Evolutionary conservation across 2,113 vertebrate species (phyloP).

Genomic region (Ibidorhyncha struthersii): DNA sequence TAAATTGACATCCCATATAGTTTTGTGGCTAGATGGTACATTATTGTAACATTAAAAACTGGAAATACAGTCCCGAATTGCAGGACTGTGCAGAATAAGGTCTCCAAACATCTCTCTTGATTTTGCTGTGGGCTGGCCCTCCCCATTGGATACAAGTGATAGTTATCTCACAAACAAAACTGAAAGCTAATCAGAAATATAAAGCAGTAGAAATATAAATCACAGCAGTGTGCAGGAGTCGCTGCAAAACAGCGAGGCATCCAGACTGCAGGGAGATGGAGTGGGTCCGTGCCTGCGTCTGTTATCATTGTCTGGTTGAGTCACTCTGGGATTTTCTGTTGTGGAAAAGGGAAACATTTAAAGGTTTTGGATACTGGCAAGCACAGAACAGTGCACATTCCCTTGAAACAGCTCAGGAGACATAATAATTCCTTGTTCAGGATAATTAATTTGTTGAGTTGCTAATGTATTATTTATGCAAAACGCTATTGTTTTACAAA

Average conservation of each 20-base stretch:
- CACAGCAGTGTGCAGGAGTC: background rate
- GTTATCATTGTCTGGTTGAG: background rate
- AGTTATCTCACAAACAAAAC: background rate
- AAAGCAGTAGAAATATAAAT: background rate
- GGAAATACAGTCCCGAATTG: background rate
- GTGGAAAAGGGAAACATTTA: background rate
- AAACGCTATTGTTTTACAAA: background rate
- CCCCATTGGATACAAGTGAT: background rate
- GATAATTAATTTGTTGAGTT: background rate
- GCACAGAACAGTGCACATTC: background rate
- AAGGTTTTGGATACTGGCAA: background rate
- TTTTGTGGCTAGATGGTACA: background rate
- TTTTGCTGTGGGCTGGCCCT: background rate
- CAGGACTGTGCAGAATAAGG: background rate
- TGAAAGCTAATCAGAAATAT: background rate
- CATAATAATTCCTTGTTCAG: background rate
- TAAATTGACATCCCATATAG: background rate
- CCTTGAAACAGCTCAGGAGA: background rate
- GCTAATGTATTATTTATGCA: background rate
- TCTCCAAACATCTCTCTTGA: background rate
- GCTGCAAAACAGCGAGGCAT: background rate
- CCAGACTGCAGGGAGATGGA: background rate
- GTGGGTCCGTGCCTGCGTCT: fast-evolving
- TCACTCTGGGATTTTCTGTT: background rate
- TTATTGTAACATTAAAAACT: background rate